Evolutionary conservation across 2,888 invertebrate genomes (phyloP), one percentile per base, ranked within the genome.

Genomic region (Andricus curvator): DNA sequence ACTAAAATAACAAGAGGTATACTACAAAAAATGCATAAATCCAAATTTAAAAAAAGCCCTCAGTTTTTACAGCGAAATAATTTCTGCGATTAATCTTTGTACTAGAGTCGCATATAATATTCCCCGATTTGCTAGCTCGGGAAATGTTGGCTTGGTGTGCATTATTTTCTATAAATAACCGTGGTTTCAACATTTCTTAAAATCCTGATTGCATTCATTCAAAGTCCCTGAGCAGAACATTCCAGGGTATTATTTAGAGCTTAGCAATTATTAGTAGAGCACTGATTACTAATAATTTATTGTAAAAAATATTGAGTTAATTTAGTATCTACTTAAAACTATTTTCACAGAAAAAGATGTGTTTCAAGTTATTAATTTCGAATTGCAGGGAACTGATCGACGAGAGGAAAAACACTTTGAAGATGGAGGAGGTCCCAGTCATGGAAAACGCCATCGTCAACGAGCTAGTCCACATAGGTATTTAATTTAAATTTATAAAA

Each of bases 391-490:
- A 20, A 90, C 90, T 66, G 91, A 91, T 83, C 88, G 91, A 4
- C 85, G 89, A 44, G 91, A 91, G 77, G 91, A 90, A 74, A 89
- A 90, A 84, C 93, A 94, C 83, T 93, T 92, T 82, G 93, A 94
- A 84, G 93, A 93, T 83, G 94, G 93, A 68, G 92, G 93, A 81
- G 93, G 93, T 2, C 93, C 94, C 2, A 93, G 93, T 86, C 94
- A 94, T 89, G 94, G 93, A 60, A 94, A 95, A 88, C 90, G 95
- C 64, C 93, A 91, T 78, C 88, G 95, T 80, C 94, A 94, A 88
- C 91, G 94, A 70, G 88, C 94, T 44, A 93, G 93, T 82, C 93
- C 93, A 41, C 92, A 93, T 82, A 91, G 93, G 93, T 93, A 88
- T 41, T 67, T 48, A 48, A 33, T 62, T 77, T 60, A 17, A 76